Percentiles rank a stretch among this genome's conserved stretches.
These are phyloP conservation scores for Tryphoninae sp. DNA, from an alignment of 2,888 invertebrate genomes.

Conservation along the genomic window DNA sequence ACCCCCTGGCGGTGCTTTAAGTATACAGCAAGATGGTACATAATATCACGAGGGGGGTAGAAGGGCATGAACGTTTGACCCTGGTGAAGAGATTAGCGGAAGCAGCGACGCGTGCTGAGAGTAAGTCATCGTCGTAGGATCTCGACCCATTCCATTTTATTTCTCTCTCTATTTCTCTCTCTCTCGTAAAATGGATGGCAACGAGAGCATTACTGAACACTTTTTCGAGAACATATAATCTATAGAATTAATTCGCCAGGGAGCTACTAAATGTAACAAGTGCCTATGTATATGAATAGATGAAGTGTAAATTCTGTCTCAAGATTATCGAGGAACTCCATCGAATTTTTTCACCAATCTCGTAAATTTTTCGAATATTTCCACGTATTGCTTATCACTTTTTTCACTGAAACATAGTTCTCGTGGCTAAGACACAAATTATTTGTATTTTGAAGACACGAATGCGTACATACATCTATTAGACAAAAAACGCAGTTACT, in stretches of 20 bases:
- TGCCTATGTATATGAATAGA: too few relatives aligned
- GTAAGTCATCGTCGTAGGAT: neutral
- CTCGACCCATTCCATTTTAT: too few relatives aligned
- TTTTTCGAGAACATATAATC: constrained; percentile 21
- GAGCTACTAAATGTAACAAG: too few relatives aligned
- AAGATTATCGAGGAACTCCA: neutral
- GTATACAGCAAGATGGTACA: neutral
- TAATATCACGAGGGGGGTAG: neutral
- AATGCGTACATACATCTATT: too few relatives aligned
- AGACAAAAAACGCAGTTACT: too few relatives aligned
- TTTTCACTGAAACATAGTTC: too few relatives aligned
- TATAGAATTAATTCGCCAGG: constrained; percentile 14
- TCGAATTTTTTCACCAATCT: neutral
- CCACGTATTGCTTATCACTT: too few relatives aligned
- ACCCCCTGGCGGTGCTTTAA: neutral
- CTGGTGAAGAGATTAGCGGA: constrained; percentile 45
- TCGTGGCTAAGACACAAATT: too few relatives aligned
- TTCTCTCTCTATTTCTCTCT: neutral
- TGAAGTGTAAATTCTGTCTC: too few relatives aligned
- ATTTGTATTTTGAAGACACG: too few relatives aligned
- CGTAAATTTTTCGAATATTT: too few relatives aligned
- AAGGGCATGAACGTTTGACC: constrained; percentile 37
- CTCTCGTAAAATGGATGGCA: constrained; percentile 38
- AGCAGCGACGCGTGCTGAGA: constrained; percentile 44
- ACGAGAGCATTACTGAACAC: constrained; percentile 20